Evolutionary conservation across 2,888 invertebrate genomes (phyloP).

Genomic region (Xylota segnis): DNA sequence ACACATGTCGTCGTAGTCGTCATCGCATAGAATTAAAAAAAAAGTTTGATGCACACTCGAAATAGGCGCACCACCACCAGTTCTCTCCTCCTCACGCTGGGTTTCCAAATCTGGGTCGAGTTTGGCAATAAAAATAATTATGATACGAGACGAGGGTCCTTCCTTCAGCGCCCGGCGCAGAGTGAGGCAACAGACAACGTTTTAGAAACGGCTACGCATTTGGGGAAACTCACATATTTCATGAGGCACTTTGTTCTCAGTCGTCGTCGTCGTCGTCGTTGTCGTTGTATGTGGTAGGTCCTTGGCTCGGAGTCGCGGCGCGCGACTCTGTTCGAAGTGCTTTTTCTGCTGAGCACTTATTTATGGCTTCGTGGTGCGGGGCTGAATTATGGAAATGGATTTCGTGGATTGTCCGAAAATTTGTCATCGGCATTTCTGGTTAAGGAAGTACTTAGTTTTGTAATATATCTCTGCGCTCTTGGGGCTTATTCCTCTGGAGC

Average conservation of each 20-base stretch:
- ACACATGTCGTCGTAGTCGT: constrained; percentile 27
- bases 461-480: constrained; percentile 1
- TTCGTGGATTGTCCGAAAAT: constrained; percentile 75
- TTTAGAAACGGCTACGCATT: constrained; percentile 64
- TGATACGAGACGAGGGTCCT: constrained; percentile 40
- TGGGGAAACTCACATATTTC: constrained; percentile 65
- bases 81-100: too few relatives aligned
- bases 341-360: constrained; percentile 27
- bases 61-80: constrained; percentile 5
- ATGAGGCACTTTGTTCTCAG: constrained; percentile 67
- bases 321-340: constrained; percentile 34
- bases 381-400: constrained; percentile 73
- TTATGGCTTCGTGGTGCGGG: constrained; percentile 49
- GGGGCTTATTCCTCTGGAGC: constrained; percentile 2
- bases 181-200: constrained; percentile 8
- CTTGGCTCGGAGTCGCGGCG: constrained; percentile 43
- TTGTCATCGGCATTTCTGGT: constrained; percentile 68
- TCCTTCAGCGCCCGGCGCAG: not conserved
- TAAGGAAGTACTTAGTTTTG: constrained; percentile 71
- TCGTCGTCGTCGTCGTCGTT: constrained; percentile 8
- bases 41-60: constrained; percentile 28
- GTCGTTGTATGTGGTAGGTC: constrained; percentile 37
- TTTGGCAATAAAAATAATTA: constrained; percentile 64
- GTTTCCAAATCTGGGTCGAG: constrained; percentile 69
- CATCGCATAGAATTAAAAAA: constrained; percentile 1